Base-by-base conservation (phyloP, 2,113 vertebrate genomes). In the Ailurus styani region DNA sequence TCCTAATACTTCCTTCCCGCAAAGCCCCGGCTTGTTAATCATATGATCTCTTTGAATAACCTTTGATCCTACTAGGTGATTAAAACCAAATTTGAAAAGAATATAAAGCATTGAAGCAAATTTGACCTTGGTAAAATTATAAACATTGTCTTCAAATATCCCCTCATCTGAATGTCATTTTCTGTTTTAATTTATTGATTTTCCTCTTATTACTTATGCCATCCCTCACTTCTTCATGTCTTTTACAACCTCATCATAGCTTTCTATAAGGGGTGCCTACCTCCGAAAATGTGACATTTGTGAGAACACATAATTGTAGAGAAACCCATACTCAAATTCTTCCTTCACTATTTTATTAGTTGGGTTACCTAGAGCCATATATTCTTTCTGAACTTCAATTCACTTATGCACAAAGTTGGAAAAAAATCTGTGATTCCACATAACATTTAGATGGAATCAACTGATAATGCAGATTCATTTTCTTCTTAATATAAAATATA, bases 11-110 rank as follows among this genome's bases (percentile, higher is more conserved):
- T 93, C 68, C n/a, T 93, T 93, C 47, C 42, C 66, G 75, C 17
- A 29, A 83, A 95, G 90, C 45, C 52, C 2, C 0, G 57, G 6
- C 42, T 90, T 14, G 4, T 66, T 90, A 96, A 96, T 97, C 75
- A 82, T 25, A 82, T 45, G 81, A 96, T 97, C 64, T 96, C 78
- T 92, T 72, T 70, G 81, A 90, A 88, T 96, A 94, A 97, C 50
- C 83, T 97, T 90, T 95, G 75, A 96, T 97, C 37, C 42, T 70
- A 57, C n/a, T 27, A 47, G 50, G 15, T 93, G 83, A 95, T 95
- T 81, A 93, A 90, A 92, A 79, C 17, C 15, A 94, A 79, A 90
- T 82, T 75, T 95, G 62, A 79, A 40, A 95, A 78, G 70, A 73
- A n/a, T 85, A 87, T 66, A 95, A 62, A 6, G 21, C 23, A 66